These are phyloP conservation scores for Ianthella basta DNA, from an alignment of 37 sponge, comb jelly and placozoan genomes.

Conservation along the genomic window DNA sequence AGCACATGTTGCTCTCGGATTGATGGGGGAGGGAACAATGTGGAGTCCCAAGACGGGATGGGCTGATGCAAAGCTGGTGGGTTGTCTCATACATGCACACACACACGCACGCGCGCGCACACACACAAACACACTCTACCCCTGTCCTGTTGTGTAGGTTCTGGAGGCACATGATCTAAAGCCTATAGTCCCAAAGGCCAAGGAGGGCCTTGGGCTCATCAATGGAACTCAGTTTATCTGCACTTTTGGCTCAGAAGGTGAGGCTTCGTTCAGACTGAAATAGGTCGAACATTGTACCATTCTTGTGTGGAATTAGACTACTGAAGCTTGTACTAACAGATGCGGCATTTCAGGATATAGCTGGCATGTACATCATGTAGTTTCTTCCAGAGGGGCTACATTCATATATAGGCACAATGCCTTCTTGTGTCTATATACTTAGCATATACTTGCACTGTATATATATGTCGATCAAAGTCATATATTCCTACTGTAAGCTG, in stretches of 20 bases:
- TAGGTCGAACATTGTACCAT: no score
- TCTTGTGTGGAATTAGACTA: background rate
- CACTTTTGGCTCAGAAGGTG: conserved; percentile 77
- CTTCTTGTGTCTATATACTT: no score
- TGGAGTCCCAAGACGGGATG: conserved; percentile 96
- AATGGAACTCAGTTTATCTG: conserved; percentile 97
- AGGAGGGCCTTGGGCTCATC: conserved; percentile 94
- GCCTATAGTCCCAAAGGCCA: conserved; percentile 68
- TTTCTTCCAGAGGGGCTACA: no score
- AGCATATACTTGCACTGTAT: no score
- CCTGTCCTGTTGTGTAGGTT: conserved; percentile 30
- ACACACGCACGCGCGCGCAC: no score
- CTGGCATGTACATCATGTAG: no score
- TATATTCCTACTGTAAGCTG: no score
- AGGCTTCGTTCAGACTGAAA: background rate
- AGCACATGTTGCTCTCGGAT: conserved; percentile 89
- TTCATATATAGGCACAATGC: no score
- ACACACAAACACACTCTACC: no score
- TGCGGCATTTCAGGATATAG: background rate
- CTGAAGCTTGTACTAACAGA: background rate
- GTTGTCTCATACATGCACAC: no score
- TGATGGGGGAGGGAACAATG: conserved; percentile 96
- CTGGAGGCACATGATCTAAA: conserved; percentile 71
- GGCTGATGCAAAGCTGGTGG: conserved; percentile 77
- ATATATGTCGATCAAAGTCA: no score